Conservation (phyloP, 2,797 vertebrate genomes). For the Acrossocheilus fasciatus region DNA sequence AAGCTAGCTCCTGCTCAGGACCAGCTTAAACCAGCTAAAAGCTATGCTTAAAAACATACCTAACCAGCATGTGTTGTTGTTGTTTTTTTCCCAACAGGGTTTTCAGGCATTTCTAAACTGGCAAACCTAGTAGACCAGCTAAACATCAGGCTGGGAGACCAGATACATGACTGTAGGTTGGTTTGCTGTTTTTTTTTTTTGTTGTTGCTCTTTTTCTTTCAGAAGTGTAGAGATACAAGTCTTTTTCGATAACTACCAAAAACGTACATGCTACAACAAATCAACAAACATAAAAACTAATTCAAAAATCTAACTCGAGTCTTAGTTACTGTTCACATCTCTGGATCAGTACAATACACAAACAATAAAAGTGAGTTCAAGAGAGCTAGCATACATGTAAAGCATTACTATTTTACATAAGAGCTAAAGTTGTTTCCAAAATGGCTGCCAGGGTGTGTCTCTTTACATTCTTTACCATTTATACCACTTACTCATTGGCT, state of each 20-base stretch:
- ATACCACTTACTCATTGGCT: conserved; percentile 31
- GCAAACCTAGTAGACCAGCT: background rate
- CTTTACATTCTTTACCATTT: conserved; percentile 52
- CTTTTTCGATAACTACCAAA: background rate
- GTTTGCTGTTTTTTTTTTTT: background rate
- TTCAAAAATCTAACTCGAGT: background rate
- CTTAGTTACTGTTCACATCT: background rate
- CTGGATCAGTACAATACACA: background rate
- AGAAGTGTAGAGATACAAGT: background rate
- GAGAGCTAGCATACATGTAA: background rate
- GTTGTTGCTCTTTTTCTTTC: background rate
- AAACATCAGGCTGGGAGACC: background rate
- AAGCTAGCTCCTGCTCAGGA: too few species aligned
- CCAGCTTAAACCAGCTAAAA: too few species aligned
- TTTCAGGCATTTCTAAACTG: background rate
- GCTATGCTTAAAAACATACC: too few species aligned
- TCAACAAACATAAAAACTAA: background rate
- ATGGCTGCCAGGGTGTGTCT: conserved; percentile 44
- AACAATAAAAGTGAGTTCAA: background rate
- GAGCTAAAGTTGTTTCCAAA: conserved; percentile 38
- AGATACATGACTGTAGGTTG: background rate
- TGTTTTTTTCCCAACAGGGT: too few species aligned
- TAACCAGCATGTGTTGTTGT: too few species aligned
- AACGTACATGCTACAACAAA: background rate
- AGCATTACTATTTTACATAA: conserved; percentile 36